Evolutionary conservation across 2,888 invertebrate genomes (phyloP).

Genomic region (Eilema sororculum): DNA sequence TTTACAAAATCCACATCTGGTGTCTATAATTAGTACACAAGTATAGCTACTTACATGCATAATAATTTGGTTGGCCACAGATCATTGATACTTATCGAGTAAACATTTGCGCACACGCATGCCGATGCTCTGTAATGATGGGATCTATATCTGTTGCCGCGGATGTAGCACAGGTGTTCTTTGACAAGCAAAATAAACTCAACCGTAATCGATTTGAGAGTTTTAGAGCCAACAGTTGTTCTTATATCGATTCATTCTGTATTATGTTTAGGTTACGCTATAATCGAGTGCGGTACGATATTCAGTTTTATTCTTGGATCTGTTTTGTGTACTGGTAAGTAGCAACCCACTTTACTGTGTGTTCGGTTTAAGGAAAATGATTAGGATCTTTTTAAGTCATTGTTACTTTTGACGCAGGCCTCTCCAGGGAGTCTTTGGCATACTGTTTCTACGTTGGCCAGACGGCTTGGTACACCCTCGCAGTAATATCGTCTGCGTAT

Average conservation of each 20-base stretch:
- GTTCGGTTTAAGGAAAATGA: slow-evolving; percentile 14
- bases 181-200: slow-evolving; percentile 84
- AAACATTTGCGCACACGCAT: slow-evolving; percentile 60
- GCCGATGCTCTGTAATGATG: slow-evolving; percentile 67
- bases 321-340: slow-evolving; percentile 39
- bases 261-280: slow-evolving; percentile 66
- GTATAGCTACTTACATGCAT: slow-evolving; percentile 51
- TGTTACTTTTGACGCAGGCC: background rate
- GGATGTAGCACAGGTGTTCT: slow-evolving; percentile 78
- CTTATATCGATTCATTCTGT: slow-evolving; percentile 64
- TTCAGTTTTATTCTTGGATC: slow-evolving; percentile 58
- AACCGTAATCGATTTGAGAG: slow-evolving; percentile 80
- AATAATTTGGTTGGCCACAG: slow-evolving; percentile 61
- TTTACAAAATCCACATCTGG: slow-evolving; percentile 49
- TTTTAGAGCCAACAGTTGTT: slow-evolving; percentile 75
- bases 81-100: slow-evolving; percentile 66
- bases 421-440: too few species aligned
- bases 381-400: background rate
- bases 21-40: slow-evolving; percentile 45
- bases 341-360: slow-evolving; percentile 27
- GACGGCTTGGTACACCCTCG: too few species aligned
- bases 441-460: too few species aligned
- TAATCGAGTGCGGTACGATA: slow-evolving; percentile 63
- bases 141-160: slow-evolving; percentile 79
- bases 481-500: too few species aligned